These are phyloP conservation scores for Cynopterus brachyotis DNA, from an alignment of 2,113 vertebrate genomes.

Conservation along the genomic window DNA sequence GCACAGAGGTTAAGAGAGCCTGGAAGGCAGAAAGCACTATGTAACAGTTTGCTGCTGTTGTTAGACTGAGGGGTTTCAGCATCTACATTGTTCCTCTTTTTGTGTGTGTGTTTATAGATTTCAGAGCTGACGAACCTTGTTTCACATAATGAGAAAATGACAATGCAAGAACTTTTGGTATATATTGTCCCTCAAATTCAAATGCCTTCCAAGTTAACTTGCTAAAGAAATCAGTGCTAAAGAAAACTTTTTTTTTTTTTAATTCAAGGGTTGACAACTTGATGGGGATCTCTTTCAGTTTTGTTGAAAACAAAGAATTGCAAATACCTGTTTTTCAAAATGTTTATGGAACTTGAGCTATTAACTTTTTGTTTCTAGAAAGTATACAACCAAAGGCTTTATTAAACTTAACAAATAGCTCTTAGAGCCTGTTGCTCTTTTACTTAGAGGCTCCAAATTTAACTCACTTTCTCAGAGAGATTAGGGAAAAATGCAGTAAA, in stretches of 20 bases:
- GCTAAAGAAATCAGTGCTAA: neutral
- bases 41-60: neutral
- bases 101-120: neutral
- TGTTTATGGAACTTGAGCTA: neutral
- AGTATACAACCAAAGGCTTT: neutral
- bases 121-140: neutral
- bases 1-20: neutral
- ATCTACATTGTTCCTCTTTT: neutral
- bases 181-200: neutral
- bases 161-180: neutral
- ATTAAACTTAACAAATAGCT: neutral
- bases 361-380: neutral
- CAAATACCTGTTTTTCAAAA: neutral
- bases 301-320: constrained; percentile 8
- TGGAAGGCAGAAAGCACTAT: rapidly evolving
- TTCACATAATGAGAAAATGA: neutral
- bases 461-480: neutral
- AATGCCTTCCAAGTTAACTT: neutral
- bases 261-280: neutral
- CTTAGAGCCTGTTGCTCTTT: neutral
- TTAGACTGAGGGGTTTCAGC: neutral
- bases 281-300: neutral
- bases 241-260: neutral
- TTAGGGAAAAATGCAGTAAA: neutral
- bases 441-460: neutral